These are phyloP conservation scores for Drosophila micromelanica DNA, from an alignment of 1,140 invertebrate species.

Conservation along the genomic window DNA sequence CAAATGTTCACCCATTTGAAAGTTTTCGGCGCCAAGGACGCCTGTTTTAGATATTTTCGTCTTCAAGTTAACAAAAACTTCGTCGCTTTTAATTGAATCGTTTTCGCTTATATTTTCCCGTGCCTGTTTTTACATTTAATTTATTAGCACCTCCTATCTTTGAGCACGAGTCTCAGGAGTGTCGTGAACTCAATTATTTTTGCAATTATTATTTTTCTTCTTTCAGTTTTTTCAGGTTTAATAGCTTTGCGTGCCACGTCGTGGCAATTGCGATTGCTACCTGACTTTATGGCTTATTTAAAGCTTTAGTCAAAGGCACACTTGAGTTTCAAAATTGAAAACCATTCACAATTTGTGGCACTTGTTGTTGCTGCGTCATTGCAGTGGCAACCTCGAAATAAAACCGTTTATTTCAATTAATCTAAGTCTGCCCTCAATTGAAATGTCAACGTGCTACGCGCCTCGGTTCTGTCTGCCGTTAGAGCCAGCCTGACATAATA, in stretches of 20 bases:
- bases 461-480: slow-evolving; percentile 20
- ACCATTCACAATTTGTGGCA: slow-evolving; percentile 19
- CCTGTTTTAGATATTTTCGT: too few relatives aligned
- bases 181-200: slow-evolving; percentile 80
- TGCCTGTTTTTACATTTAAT: slow-evolving; percentile 52
- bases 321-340: slow-evolving; percentile 22
- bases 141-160: slow-evolving; percentile 44
- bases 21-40: not conserved
- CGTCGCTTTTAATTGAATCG: slow-evolving; percentile 4
- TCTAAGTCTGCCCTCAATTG: slow-evolving; percentile 63
- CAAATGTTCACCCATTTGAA: not conserved
- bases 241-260: slow-evolving; percentile 40
- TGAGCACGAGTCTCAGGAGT: slow-evolving; percentile 57
- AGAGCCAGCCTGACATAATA: slow-evolving; percentile 70
- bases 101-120: slow-evolving; percentile 13
- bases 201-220: slow-evolving; percentile 64
- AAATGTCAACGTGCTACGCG: slow-evolving; percentile 64
- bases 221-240: slow-evolving; percentile 40
- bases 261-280: slow-evolving; percentile 12
- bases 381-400: slow-evolving; percentile 17
- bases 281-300: slow-evolving; percentile 24
- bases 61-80: too few relatives aligned
- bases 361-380: slow-evolving; percentile 47
- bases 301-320: slow-evolving; percentile 1
- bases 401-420: slow-evolving; percentile 47